phyloP scores from a whole-genome alignment of 2,113 vertebrate genomes.

The Equus przewalskii region DNA sequence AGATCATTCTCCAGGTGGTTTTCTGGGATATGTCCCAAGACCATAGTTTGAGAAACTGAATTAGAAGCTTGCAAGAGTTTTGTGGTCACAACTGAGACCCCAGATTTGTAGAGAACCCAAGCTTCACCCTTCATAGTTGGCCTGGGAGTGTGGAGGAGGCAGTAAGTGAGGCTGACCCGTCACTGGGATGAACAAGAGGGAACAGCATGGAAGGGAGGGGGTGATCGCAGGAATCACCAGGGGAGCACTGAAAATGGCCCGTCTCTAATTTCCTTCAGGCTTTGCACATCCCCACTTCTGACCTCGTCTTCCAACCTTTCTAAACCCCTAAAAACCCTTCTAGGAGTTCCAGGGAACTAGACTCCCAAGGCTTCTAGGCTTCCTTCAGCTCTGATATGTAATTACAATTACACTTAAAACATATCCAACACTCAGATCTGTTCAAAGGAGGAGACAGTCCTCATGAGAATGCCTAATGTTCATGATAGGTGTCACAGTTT shows the following conservation, averaged over 20 bases:
- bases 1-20: background rate
- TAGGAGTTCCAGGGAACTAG: background rate
- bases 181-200: background rate
- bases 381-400: conserved; percentile 37
- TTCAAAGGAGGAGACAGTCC: background rate
- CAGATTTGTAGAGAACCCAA: background rate
- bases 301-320: background rate
- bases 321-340: background rate
- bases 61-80: background rate
- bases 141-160: background rate
- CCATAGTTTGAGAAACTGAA: background rate
- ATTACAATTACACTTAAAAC: background rate
- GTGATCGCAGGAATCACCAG: background rate
- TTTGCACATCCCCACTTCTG: background rate
- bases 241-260: background rate
- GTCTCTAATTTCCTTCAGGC: background rate
- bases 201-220: background rate
- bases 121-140: background rate
- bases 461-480: background rate
- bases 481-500: background rate
- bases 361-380: background rate
- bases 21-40: background rate
- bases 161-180: background rate
- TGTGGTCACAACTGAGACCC: background rate
- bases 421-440: background rate